Evolutionary conservation across 2,888 invertebrate genomes (phyloP), one percentile per base, ranked within the genome.

Genomic region (Drosophila niveifrons): DNA sequence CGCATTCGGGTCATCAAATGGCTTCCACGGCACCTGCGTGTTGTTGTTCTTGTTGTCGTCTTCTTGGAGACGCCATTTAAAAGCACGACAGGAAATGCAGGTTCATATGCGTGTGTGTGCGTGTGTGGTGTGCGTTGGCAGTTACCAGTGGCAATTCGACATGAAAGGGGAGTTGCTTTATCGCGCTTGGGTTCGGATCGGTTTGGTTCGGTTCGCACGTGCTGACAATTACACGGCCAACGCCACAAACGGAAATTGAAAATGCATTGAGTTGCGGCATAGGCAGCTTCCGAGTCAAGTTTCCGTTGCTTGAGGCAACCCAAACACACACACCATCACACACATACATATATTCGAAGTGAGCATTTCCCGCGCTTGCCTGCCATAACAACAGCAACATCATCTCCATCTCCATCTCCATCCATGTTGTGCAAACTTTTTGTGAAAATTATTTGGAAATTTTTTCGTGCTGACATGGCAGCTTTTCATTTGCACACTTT

Each of bases 201-300:
- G 23, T 23, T 23, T 6, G 23, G 23, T 23, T 23, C 41, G 48
- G 34, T 28, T 73, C 44, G 61, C 75, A 78, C 79, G 79, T 78
- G 59, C 63, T 72, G 66, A 71, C 79, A 78, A 78, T 78, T 78
- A 78, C 72, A 75, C 75, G 50, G 56, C 50, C 50, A 73, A 23
- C 7, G 61, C 75, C 67, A 57, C 79, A 71, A 53, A 56, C 79
- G 77, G 79, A 77, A 77, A 77, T 78, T 75, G 77, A 75, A 77
- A 78, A 77, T 78, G 79, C 79, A 75, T 75, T 75, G 72, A 72
- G 66, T 57, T 63, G 67, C 47, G 64, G 65, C 67, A 48, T 63
- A 67, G 75, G 51, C 75, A 58, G 48, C 67, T 62, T 78, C 75
- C 67, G 79, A 63, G 43, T 76, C 56, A 78, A 69, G 79, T 75